Evolutionary conservation across 2,113 vertebrate genomes (phyloP).

Genomic region (Panthera leo): DNA sequence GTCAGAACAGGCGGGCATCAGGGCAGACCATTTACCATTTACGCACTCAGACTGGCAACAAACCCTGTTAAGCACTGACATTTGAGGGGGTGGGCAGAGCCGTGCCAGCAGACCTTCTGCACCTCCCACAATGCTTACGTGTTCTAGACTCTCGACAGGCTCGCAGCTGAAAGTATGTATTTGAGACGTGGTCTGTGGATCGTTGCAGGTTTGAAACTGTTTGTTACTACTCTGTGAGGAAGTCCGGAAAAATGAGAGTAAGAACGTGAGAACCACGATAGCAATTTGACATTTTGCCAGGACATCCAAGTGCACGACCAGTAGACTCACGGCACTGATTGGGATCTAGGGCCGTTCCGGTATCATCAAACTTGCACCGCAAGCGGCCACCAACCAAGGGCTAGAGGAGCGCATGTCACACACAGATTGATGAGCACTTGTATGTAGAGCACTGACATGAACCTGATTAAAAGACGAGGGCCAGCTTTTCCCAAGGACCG

Average conservation of each 20-base stretch:
- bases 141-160: not conserved
- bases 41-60: not conserved
- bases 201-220: not conserved
- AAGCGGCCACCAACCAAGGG: not conserved
- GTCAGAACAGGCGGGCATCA: not conserved
- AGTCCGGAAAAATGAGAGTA: not conserved
- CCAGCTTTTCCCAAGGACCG: not conserved
- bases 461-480: not conserved
- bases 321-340: not conserved
- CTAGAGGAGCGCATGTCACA: not conserved
- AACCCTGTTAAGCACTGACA: not conserved
- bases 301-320: not conserved
- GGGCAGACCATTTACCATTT: not conserved
- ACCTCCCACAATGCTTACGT: not conserved
- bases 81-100: not conserved
- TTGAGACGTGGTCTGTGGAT: not conserved
- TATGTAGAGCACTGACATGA: accelerated
- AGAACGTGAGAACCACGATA: not conserved
- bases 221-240: not conserved
- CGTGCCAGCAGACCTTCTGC: not conserved
- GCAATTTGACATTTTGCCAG: not conserved
- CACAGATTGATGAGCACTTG: no score
- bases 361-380: accelerated
- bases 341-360: not conserved
- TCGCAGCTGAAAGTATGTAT: not conserved